These are phyloP conservation scores for Marasmarcha lunaedactyla DNA, from an alignment of 2,888 invertebrate species.

Conservation along the genomic window DNA sequence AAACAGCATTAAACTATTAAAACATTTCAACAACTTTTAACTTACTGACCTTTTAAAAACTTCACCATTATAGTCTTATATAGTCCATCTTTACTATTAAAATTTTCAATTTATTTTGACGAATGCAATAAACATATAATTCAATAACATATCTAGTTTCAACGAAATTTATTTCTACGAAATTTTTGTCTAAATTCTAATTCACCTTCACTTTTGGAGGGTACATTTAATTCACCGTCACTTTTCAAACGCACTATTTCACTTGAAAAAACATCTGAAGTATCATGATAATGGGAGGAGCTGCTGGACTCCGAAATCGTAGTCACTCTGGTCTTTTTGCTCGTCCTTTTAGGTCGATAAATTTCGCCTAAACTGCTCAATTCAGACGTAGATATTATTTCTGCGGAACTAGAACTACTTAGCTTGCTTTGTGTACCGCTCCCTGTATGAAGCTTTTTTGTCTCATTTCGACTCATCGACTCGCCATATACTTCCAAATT, in stretches of 20 bases:
- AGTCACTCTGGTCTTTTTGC: constrained; percentile 24
- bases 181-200: constrained; percentile 10
- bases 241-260: constrained; percentile 38
- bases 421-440: constrained; percentile 18
- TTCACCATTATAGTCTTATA: too few relatives aligned
- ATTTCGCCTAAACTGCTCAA: constrained; percentile 58
- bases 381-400: constrained; percentile 51
- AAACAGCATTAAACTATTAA: too few relatives aligned
- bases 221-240: constrained; percentile 10
- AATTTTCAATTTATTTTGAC: too few relatives aligned
- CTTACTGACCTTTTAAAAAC: too few relatives aligned
- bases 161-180: neutral
- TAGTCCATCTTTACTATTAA: too few relatives aligned
- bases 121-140: too few relatives aligned
- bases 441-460: neutral
- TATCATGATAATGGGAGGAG: constrained; percentile 28
- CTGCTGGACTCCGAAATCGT: constrained; percentile 36
- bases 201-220: constrained; percentile 33
- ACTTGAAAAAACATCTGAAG: constrained; percentile 30
- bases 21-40: too few relatives aligned
- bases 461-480: constrained; percentile 10
- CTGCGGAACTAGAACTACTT: constrained; percentile 44
- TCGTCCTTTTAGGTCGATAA: constrained; percentile 27
- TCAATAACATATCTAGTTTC: too few relatives aligned
- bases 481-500: constrained; percentile 28